Conservation (phyloP, 2,888 invertebrate species). For the Mycalesis mineus region DNA sequence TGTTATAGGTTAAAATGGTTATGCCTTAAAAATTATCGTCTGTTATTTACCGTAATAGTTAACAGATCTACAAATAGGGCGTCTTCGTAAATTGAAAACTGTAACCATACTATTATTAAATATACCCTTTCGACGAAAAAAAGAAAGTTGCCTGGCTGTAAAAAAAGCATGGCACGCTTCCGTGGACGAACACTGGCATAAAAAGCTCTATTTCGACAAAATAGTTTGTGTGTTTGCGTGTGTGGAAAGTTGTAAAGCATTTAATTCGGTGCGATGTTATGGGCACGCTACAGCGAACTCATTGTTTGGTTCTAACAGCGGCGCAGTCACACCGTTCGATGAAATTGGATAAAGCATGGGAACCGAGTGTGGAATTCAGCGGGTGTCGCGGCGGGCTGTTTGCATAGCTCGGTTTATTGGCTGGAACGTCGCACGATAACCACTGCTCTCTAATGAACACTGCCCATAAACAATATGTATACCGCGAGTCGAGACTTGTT, state of each 20-base stretch:
- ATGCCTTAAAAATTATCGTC: too few species aligned
- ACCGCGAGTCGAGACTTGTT: conserved; percentile 40
- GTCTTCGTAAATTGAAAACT: too few species aligned
- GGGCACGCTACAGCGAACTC: conserved; percentile 61
- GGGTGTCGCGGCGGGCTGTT: conserved; percentile 60
- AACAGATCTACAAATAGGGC: too few species aligned
- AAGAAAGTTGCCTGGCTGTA: too few species aligned
- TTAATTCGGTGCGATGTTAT: conserved; percentile 52
- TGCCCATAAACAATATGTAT: conserved; percentile 48
- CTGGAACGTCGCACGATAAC: conserved; percentile 63
- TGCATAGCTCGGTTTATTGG: conserved; percentile 75
- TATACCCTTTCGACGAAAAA: too few species aligned
- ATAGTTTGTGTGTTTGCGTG: not conserved
- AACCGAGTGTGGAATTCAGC: conserved; percentile 68
- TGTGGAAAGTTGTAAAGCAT: conserved; percentile 16
- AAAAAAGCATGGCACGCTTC: too few species aligned
- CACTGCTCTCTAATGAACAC: conserved; percentile 59
- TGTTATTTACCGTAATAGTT: too few species aligned
- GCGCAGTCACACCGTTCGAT: conserved; percentile 61
- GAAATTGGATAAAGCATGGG: conserved; percentile 77
- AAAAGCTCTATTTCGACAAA: too few species aligned
- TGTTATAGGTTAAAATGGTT: too few species aligned
- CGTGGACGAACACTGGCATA: too few species aligned
- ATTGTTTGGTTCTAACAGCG: conserved; percentile 67
- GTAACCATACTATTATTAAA: too few species aligned